Percentiles rank a stretch among this genome's conserved stretches.
Conservation (phyloP, 2,888 invertebrate genomes). For the Trachelus tabidus region DNA sequence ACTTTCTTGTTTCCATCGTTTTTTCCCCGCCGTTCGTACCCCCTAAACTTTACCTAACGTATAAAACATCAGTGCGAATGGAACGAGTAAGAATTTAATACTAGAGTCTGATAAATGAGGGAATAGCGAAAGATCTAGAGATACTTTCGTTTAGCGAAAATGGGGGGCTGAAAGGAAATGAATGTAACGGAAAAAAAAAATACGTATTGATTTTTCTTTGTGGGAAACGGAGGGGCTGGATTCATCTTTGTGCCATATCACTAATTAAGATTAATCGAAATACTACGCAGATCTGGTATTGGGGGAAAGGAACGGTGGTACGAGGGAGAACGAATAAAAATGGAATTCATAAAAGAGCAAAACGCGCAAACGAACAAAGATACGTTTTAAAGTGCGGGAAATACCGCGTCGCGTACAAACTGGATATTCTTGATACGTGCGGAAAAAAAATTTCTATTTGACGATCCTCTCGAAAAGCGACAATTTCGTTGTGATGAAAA, state of each 20-base stretch:
- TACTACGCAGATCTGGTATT: neutral
- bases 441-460: neutral
- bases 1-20: neutral
- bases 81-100: neutral
- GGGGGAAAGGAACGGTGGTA: neutral
- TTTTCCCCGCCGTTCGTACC: neutral
- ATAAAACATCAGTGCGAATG: neutral
- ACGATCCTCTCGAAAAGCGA: neutral
- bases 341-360: neutral
- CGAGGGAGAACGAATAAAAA: neutral
- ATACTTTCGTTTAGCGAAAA: neutral
- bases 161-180: neutral
- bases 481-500: neutral
- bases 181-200: neutral
- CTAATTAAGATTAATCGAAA: neutral
- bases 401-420: neutral
- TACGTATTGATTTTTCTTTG: neutral
- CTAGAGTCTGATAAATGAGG: neutral
- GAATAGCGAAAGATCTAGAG: neutral
- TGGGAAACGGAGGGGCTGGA: neutral
- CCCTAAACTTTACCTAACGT: neutral
- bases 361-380: neutral
- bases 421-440: neutral
- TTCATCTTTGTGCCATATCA: neutral
- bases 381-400: neutral